Conservation (phyloP, 2,113 vertebrate species). For the Phainopepla nitens region DNA sequence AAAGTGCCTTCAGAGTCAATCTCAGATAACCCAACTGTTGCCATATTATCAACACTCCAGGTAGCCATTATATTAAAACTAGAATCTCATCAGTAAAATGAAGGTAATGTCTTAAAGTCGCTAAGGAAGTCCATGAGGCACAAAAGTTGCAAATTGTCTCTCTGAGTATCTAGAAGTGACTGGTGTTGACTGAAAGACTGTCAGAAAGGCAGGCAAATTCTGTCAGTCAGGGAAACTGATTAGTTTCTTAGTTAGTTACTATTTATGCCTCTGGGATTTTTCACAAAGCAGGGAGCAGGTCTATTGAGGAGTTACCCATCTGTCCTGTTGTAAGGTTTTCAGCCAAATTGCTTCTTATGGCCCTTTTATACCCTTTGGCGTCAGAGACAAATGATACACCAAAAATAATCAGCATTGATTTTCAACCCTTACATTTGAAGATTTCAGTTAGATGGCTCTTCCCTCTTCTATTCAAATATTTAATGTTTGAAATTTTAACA, state of each 20-base stretch:
- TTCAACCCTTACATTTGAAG: not conserved
- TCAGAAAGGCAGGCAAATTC: not conserved
- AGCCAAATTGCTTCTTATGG: not conserved
- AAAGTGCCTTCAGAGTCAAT: not conserved
- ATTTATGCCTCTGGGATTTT: not conserved
- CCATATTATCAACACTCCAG: not conserved
- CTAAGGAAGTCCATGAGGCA: not conserved
- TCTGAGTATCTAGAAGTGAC: not conserved
- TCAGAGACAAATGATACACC: not conserved
- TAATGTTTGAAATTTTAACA: not conserved
- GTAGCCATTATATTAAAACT: not conserved
- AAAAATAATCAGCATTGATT: not conserved
- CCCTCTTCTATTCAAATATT: not conserved
- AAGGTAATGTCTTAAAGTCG: not conserved
- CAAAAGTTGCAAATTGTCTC: not conserved
- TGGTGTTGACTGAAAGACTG: not conserved
- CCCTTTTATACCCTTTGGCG: not conserved
- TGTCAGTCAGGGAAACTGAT: not conserved
- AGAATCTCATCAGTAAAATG: not conserved
- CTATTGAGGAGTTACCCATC: not conserved
- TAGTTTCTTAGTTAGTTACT: not conserved
- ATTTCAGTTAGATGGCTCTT: not conserved
- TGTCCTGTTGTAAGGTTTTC: not conserved
- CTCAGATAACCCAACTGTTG: not conserved
- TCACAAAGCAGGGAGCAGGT: not conserved